Percentiles rank a stretch among this genome's conserved stretches.
phyloP scores from a whole-genome alignment of 2,797 vertebrate species.

The Cuniculus paca region DNA sequence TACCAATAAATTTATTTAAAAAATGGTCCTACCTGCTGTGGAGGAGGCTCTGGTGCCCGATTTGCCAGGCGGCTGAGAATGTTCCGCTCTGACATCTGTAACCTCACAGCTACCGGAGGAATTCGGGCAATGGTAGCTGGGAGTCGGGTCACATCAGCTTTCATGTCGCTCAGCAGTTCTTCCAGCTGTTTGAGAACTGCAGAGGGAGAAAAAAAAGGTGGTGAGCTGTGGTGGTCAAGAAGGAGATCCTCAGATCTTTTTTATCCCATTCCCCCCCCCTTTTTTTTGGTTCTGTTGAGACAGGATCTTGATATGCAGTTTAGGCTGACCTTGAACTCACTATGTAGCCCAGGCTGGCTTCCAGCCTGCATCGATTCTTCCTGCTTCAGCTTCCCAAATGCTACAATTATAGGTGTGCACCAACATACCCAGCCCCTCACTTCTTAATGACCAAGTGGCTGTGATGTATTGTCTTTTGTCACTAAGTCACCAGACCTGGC shows the following conservation, averaged over 20 bases:
- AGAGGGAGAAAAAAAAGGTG: neutral
- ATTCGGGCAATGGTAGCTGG: constrained; percentile 98
- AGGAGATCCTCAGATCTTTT: neutral
- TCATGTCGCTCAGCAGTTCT: constrained; percentile 99
- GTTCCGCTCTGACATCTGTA: constrained; percentile 99
- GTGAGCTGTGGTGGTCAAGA: constrained; percentile 49
- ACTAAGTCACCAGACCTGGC: neutral
- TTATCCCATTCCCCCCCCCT: neutral
- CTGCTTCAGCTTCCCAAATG: neutral
- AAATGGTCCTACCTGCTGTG: constrained; percentile 89
- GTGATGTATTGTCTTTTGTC: neutral
- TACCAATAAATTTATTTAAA: too few relatives aligned
- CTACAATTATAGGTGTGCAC: neutral
- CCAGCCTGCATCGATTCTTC: neutral
- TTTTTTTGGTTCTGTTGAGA: neutral
- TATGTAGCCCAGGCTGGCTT: neutral
- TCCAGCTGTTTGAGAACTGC: constrained; percentile 99
- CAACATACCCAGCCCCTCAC: neutral
- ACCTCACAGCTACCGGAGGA: constrained; percentile 96
- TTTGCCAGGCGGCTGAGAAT: constrained; percentile 98
- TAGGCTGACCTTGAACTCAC: neutral
- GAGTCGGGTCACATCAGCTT: constrained; percentile 97
- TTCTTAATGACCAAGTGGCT: neutral
- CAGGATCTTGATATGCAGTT: neutral
- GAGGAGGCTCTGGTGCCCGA: constrained; percentile 94